These are phyloP conservation scores for Drosophila kuntzei DNA, from an alignment of 2,888 invertebrate genomes.

Conservation along the genomic window DNA sequence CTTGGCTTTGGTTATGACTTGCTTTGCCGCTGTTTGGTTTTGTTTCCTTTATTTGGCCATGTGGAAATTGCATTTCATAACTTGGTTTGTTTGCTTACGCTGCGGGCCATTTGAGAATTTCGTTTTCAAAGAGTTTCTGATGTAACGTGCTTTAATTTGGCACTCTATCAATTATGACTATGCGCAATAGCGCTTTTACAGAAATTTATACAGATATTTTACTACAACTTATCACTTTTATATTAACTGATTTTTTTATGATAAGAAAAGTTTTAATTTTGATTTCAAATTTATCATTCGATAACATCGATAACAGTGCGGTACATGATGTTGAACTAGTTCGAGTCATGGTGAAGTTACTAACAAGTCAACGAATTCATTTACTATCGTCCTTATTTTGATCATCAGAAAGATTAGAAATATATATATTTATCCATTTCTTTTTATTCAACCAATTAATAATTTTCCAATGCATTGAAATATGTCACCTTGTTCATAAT, in stretches of 20 bases:
- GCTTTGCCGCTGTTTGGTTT: conserved; percentile 40
- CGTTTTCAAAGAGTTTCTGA: conserved; percentile 22
- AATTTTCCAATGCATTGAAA: too few relatives aligned
- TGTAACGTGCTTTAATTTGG: conserved; percentile 26
- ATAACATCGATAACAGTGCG: neutral
- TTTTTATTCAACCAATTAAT: too few relatives aligned
- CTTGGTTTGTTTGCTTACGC: conserved; percentile 49
- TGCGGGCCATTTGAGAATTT: conserved; percentile 49
- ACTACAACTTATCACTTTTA: too few relatives aligned
- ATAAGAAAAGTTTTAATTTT: neutral
- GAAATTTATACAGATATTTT: neutral
- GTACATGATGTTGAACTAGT: neutral
- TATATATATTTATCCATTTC: too few relatives aligned
- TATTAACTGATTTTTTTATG: neutral
- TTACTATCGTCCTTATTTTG: too few relatives aligned
- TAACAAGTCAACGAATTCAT: too few relatives aligned
- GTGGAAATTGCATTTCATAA: conserved; percentile 72
- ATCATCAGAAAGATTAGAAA: too few relatives aligned
- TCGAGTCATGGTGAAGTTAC: neutral
- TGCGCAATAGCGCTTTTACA: conserved; percentile 1
- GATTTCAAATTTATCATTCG: neutral
- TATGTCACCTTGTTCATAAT: neutral
- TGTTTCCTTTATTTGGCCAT: conserved; percentile 56
- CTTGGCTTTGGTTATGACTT: conserved; percentile 56
- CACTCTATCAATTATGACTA: conserved; percentile 12